Evolutionary conservation across 2,113 vertebrate species (phyloP).

Genomic region (Alexandromys fortis): DNA sequence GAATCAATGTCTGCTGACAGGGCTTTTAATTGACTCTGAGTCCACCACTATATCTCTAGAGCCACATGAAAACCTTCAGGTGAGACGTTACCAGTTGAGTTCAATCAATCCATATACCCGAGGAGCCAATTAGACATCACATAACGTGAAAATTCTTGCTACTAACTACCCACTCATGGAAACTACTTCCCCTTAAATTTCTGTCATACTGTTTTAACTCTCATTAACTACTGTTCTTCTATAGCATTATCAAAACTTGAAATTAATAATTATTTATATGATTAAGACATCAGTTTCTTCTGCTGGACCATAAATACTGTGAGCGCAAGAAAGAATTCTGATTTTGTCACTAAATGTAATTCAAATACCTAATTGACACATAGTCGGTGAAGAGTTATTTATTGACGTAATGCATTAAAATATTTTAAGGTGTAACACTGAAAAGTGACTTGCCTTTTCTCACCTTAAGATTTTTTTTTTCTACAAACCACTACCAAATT

Average conservation of each 20-base stretch:
- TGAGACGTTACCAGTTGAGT: background rate
- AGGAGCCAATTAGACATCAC: background rate
- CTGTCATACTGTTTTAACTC: background rate
- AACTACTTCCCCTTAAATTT: background rate
- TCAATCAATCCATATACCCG: background rate
- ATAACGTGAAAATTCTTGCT: background rate
- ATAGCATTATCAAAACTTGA: background rate
- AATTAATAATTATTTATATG: background rate
- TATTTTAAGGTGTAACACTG: background rate
- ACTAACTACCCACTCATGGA: background rate
- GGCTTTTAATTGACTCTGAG: background rate
- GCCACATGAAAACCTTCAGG: background rate
- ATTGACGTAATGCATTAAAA: conserved; percentile 8
- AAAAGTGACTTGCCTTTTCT: background rate
- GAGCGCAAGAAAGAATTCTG: background rate
- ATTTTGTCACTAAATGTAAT: background rate
- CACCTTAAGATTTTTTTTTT: conserved; percentile 40
- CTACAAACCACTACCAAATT: background rate
- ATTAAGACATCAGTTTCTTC: background rate
- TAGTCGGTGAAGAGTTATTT: background rate
- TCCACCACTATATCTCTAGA: background rate
- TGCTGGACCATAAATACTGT: background rate
- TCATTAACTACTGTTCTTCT: background rate
- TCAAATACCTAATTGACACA: background rate
- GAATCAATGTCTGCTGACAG: background rate